Evolutionary conservation across 2,113 vertebrate species (phyloP), one percentile per base, ranked within the genome.

Genomic region (Pogonocichla stellata): DNA sequence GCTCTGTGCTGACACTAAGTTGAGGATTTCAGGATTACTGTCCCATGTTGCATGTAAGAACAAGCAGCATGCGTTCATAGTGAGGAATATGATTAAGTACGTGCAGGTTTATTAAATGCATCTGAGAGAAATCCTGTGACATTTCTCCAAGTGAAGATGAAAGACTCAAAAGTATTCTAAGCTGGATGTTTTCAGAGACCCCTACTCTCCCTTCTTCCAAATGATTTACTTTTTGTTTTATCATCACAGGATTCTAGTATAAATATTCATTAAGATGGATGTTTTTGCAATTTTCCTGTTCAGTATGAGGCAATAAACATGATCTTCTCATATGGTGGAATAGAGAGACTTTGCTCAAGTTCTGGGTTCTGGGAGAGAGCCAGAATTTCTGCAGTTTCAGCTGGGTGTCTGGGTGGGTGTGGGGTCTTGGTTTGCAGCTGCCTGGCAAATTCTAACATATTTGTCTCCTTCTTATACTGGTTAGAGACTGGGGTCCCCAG

Each of bases 21-120:
- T 64, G 42, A 77, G 62, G 65, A 75, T 92, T 85, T 95, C 26
- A 38, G 86, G 89, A 87, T 93, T 91, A 75, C 50, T 93, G 70
- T 91, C 65, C 64, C 36, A 53, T 47, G 29, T 57, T 81, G 18
- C 23, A 25, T 34, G 23, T 67, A 38, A 73, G 73, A 95, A 33
- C 45, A 62, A 70, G 71, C 31, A 70, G 14, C 25, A 62, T 56
- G 77, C 1, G 1, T 48, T 42, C 48, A 64, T 25, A 67, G 16
- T 22, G 69, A 84, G 69, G 9, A 86, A 20, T 51, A 10, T 16
- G 20, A 20, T 84, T 93, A 79, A 92, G 53, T 60, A 87, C 26
- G 7, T 94, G 40, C 22, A 33, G 18, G 5, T 79, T 28, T 75
- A 36, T 80, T 90, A 77, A 90, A 66, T 56, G 34, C 6, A 38